Percentiles rank a stretch among this genome's conserved stretches.
Conservation (phyloP, 2,888 invertebrate genomes). For the Rhamnusium bicolor region DNA sequence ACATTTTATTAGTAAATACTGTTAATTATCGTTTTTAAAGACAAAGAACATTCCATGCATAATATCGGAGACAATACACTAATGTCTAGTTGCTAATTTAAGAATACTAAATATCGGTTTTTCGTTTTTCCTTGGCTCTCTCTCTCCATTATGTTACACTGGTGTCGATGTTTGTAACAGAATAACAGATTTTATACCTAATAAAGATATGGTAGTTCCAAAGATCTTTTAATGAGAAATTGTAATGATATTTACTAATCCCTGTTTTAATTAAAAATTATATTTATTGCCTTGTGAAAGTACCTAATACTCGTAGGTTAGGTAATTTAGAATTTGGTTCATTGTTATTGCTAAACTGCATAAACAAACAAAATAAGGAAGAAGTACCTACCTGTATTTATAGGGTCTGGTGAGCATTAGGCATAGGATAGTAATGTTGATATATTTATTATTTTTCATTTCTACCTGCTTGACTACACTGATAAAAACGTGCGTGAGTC, state of each 20-base stretch:
- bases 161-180: not conserved
- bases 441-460: not conserved
- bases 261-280: not conserved
- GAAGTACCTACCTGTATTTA: too few species aligned
- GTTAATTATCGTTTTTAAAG: not conserved
- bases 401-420: not conserved
- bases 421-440: too few species aligned
- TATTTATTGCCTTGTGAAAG: not conserved
- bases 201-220: too few species aligned
- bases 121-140: not conserved
- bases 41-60: conserved; percentile 15
- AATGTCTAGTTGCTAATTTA: not conserved
- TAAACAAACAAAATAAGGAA: not conserved
- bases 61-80: too few species aligned
- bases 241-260: too few species aligned
- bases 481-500: not conserved
- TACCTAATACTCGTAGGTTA: too few species aligned
- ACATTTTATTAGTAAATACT: not conserved
- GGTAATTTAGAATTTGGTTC: not conserved
- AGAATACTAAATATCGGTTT: too few species aligned
- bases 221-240: too few species aligned
- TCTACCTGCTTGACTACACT: not conserved
- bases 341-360: not conserved
- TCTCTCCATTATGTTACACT: not conserved
- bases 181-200: too few species aligned